Evolutionary conservation across 2,888 invertebrate species (phyloP).

Genomic region (Dynastes maya): DNA sequence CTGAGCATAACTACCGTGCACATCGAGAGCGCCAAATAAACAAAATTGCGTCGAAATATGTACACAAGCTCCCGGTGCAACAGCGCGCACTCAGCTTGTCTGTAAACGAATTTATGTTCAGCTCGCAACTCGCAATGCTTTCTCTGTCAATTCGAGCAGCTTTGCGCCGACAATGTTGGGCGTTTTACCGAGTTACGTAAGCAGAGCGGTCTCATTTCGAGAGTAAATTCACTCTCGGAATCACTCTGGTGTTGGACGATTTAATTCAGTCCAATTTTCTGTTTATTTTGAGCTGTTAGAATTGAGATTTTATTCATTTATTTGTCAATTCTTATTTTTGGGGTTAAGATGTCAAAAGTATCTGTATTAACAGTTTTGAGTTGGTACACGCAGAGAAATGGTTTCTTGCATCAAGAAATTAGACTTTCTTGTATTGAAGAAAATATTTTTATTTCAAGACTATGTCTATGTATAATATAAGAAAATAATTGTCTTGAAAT

Average conservation of each 20-base stretch:
- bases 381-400: no score
- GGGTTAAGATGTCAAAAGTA: no score
- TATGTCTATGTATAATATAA: no score
- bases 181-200: not conserved
- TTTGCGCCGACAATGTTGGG: not conserved
- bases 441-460: no score
- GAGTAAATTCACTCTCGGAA: constrained; percentile 1
- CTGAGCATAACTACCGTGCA: not conserved
- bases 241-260: not conserved
- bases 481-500: no score
- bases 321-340: no score
- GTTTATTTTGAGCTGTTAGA: no score
- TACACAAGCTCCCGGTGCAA: not conserved
- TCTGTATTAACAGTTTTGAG: no score
- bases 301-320: no score
- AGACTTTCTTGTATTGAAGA: no score
- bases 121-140: not conserved
- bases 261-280: no score
- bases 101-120: not conserved
- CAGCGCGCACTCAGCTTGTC: not conserved
- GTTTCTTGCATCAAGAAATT: no score
- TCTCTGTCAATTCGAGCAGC: not conserved
- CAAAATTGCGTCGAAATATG: constrained; percentile 3
- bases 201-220: not conserved
- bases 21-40: constrained; percentile 9